Evolutionary conservation across 2,113 vertebrate genomes (phyloP).

Genomic region (Oxygymnocypris stewartii): DNA sequence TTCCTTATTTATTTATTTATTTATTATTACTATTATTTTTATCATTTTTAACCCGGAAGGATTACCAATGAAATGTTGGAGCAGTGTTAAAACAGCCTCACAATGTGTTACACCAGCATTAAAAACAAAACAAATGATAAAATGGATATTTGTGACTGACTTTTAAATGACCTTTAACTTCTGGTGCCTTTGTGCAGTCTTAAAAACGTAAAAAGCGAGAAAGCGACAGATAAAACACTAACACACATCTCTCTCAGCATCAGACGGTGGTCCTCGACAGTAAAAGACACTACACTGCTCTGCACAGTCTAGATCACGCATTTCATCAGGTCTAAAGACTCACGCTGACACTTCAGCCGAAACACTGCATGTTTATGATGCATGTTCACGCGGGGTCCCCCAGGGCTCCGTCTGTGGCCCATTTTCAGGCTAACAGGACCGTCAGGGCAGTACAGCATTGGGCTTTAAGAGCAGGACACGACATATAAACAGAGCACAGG

Average conservation of each 20-base stretch:
- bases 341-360: constrained; percentile 59
- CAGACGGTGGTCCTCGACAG: not conserved
- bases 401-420: constrained; percentile 29
- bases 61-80: not conserved
- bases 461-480: not conserved
- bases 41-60: not conserved
- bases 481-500: constrained; percentile 14
- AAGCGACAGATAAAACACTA: not conserved
- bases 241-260: not conserved
- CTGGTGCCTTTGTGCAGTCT: not conserved
- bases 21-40: not conserved
- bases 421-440: not conserved
- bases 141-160: not conserved
- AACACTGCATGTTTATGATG: constrained; percentile 50
- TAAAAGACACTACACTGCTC: not conserved
- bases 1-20: too few species aligned
- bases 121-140: not conserved
- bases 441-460: not conserved
- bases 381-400: not conserved
- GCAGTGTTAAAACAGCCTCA: not conserved
- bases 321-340: constrained; percentile 47
- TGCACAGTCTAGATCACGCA: not conserved
- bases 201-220: not conserved
- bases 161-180: not conserved
- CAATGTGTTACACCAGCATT: not conserved